Base-by-base conservation (phyloP, 2,113 vertebrate genomes). In the Actinemys pallida region DNA sequence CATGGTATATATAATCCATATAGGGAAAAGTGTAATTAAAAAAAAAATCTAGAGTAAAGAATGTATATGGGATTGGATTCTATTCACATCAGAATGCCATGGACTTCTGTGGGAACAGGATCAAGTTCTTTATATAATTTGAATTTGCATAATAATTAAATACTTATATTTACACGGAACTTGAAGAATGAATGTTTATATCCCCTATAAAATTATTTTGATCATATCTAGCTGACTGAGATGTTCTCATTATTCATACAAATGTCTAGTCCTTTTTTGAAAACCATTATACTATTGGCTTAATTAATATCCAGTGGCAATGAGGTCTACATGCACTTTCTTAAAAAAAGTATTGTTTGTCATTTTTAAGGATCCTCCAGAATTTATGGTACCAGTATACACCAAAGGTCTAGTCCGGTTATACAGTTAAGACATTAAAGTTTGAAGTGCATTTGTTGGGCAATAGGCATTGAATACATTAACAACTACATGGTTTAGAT, bases 41-140 rank as follows among this genome's bases (percentile, higher is more conserved):
- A 90, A 90, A 90, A 81, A 59, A 35, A 72, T 17, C 31, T 85
- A 19, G 47, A 87, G 19, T 72, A 78, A 92, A 95, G 47, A 76
- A 47, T 88, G 82, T 86, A 81, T n/a, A 4, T 45, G 12, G 2
- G 0, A 4, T 84, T 27, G 78, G 47, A 39, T 50, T 65, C 20
- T 24, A 50, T n/a, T 65, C 93, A 81, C 49, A 84, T 86, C 90
- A 72, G 14, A 89, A 91, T 85, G n/a, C 2, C 19, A 2, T 22
- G 86, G 86, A 75, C 47, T 90, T 94, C 47, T 81, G 54, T 29
- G 83, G 39, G 59, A 92, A 56, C 5, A 31, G n/a, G 57, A 87
- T 85, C 57, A 65, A 88, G n/a, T 81, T 9, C 31, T 69, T 84
- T 0, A 0, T 62, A 3, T n/a, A 81, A 80, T 62, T 95, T 82